Evolutionary conservation across 2,797 vertebrate species (phyloP), one percentile per base, ranked within the genome.

Genomic region (Sorex maritimensis): DNA sequence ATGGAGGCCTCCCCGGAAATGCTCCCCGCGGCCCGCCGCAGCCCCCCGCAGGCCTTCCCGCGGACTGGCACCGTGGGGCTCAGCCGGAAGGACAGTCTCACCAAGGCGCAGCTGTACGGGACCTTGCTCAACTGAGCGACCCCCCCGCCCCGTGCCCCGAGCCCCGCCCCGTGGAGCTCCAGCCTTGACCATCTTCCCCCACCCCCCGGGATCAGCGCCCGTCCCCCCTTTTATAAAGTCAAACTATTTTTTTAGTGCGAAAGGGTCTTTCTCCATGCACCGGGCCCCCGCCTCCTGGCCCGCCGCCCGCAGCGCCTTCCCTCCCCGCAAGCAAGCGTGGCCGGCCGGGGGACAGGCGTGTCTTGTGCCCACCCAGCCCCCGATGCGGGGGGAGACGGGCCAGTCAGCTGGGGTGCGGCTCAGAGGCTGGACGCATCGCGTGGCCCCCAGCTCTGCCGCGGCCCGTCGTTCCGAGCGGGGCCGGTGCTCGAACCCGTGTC

Each of bases 41-140:
- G 98, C 96, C 98, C 98, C 83, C 98, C 98, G 95, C 98, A 98
- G 86, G 98, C 98, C 98, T 99, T 99, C 97, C 99, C 99, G 95
- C 98, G 99, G 98, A 99, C 98, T 97, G 99, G 98, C 90, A 99
- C 98, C 10, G 38, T 98, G 0, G 99, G 99, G 95, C 98, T 99
- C 95, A 99, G 98, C 67, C 99, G 99, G 92, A 99, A 99, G 97
- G 99, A 99, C 98, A 99, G 99, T 97, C 98, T 99, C 95, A 99
- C 99, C 86, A 99, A 99, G 98, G 99, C 99, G 92, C 99, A 99
- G 98, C 97, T 99, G 52, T 99, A 99, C 0, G 99, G 99, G 38
- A 99, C 99, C 4, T 98, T 99, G 96, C 98, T 99, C 92, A 99
- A 99, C 98, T 99, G 98, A 99, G 26, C 23, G 24, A 87, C 72